Conservation (phyloP, 2,113 vertebrate species). For the Forbesichthys agassizii region DNA sequence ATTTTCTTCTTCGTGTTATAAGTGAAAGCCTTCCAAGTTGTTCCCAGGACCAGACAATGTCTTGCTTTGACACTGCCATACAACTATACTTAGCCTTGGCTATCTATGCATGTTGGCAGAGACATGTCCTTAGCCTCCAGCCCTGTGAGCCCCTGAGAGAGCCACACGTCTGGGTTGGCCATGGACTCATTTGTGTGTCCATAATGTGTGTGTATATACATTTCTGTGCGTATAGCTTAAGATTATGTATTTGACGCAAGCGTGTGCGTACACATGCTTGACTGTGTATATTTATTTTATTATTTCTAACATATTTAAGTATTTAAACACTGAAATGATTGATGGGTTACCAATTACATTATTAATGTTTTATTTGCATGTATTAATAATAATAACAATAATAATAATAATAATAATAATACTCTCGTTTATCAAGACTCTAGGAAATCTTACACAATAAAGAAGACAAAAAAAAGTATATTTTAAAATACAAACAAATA, state of each 20-base stretch:
- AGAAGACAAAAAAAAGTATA: too few species aligned
- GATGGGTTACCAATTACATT: neutral
- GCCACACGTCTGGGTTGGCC: conserved; percentile 35
- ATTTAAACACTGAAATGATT: neutral
- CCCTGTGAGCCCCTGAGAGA: conserved; percentile 27
- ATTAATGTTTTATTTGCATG: neutral
- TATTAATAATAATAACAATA: neutral
- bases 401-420: too few species aligned
- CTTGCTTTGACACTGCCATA: conserved; percentile 12
- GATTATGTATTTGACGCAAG: neutral
- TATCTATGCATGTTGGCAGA: conserved; percentile 35
- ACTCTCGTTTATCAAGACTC: too few species aligned
- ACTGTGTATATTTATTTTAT: neutral
- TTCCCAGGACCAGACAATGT: too few species aligned
- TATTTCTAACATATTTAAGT: neutral
- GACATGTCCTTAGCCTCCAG: neutral
- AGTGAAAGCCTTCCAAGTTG: too few species aligned
- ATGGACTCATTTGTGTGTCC: conserved; percentile 18
- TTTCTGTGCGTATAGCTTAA: neutral
- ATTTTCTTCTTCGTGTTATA: too few species aligned
- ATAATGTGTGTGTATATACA: conserved; percentile 8
- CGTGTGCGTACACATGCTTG: too few species aligned
- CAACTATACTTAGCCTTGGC: conserved; percentile 44
- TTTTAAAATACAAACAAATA: too few species aligned
- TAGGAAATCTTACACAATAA: too few species aligned